A percentile compares a stretch with the other conserved stretches of the same genome.
phyloP scores from a whole-genome alignment of 2,797 vertebrate species.

The Gambelia wislizenii region DNA sequence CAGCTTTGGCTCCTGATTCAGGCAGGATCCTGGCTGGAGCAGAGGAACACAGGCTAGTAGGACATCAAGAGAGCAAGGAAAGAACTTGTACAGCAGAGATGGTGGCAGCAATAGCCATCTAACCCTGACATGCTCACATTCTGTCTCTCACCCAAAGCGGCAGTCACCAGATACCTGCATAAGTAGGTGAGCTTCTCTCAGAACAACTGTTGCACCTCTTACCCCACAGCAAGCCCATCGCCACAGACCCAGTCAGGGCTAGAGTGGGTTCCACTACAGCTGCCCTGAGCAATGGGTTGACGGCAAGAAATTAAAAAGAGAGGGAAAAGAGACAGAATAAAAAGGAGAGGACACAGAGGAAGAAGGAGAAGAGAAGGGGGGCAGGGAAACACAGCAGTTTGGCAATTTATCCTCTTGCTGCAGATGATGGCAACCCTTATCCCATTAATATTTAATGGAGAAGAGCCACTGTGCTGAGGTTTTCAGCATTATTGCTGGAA shows the following conservation, averaged over 20 bases:
- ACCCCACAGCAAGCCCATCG: conserved; percentile 35
- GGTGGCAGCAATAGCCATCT: neutral
- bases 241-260: neutral
- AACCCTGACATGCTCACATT: neutral
- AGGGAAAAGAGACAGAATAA: neutral
- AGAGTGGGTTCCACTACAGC: neutral
- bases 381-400: neutral
- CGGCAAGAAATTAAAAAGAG: neutral
- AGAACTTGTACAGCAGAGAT: neutral
- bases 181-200: neutral
- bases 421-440: neutral
- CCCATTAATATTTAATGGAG: conserved; percentile 35
- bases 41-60: neutral
- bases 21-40: neutral
- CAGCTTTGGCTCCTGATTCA: neutral
- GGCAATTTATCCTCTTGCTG: conserved; percentile 27
- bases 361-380: neutral
- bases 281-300: neutral
- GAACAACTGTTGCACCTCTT: conserved; percentile 16
- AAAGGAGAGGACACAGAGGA: neutral
- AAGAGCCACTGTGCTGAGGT: neutral
- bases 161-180: conserved; percentile 24
- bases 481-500: conserved; percentile 26
- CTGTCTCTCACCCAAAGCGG: conserved; percentile 28
- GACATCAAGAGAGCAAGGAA: neutral